Percentiles rank a stretch among this genome's conserved stretches.
These are phyloP conservation scores for Uria aalge DNA, from an alignment of 2,113 vertebrate species.

Conservation along the genomic window DNA sequence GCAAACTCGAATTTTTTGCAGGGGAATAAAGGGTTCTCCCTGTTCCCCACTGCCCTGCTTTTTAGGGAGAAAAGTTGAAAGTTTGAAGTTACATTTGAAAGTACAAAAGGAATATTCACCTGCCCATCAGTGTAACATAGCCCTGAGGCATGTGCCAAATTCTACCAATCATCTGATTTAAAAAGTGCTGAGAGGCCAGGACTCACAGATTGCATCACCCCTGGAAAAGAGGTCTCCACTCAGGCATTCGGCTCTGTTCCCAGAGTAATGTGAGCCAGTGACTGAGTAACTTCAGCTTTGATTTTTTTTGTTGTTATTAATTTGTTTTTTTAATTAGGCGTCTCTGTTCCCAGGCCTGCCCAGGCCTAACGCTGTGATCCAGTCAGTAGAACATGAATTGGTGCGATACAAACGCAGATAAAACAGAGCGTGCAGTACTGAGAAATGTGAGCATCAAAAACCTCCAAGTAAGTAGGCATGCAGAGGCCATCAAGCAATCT, in stretches of 20 bases:
- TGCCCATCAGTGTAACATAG: fast-evolving
- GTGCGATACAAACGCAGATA: background rate
- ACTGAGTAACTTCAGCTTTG: background rate
- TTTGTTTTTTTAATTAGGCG: background rate
- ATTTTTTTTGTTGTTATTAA: background rate
- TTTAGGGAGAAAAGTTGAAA: background rate
- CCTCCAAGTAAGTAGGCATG: background rate
- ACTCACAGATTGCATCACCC: background rate
- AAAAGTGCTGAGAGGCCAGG: background rate
- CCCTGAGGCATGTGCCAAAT: background rate
- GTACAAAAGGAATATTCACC: background rate
- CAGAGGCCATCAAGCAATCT: background rate
- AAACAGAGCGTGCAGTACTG: background rate
- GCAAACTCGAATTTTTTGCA: background rate
- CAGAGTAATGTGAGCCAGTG: background rate
- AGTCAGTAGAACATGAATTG: background rate
- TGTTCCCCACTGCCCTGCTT: background rate
- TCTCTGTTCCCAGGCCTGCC: background rate
- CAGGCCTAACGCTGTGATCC: background rate
- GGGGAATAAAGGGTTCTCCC: background rate
- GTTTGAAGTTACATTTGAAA: background rate
- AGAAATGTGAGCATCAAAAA: background rate
- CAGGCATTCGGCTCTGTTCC: background rate
- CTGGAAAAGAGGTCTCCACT: background rate
- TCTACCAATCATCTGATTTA: background rate